Evolutionary conservation across 1,140 invertebrate species (phyloP).

Genomic region (Tyrophagus putrescentiae): DNA sequence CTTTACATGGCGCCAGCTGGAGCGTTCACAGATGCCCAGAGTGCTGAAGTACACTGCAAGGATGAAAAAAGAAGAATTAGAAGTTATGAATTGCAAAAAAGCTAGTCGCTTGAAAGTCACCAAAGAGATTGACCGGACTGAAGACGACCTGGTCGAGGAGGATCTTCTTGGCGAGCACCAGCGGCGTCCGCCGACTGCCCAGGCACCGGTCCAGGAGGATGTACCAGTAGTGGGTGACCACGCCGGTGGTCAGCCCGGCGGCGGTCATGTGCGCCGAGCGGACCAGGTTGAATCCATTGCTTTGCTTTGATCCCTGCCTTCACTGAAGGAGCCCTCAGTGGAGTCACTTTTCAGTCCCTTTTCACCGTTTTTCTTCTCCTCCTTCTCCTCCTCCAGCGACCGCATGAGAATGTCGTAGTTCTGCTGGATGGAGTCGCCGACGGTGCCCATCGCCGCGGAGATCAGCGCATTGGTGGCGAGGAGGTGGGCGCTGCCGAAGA

Average conservation of each 20-base stretch:
- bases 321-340: neutral
- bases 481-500: slow-evolving; percentile 38
- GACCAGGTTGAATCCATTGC: slow-evolving; percentile 26
- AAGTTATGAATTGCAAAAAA: neutral
- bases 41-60: slow-evolving; percentile 19
- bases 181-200: slow-evolving; percentile 45
- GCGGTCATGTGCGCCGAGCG: slow-evolving; percentile 61
- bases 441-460: slow-evolving; percentile 53
- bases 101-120: neutral
- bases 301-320: neutral
- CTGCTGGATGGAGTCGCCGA: slow-evolving; percentile 69
- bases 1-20: slow-evolving; percentile 22
- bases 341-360: no score
- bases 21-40: slow-evolving; percentile 22
- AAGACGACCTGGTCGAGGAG: slow-evolving; percentile 71
- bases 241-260: slow-evolving; percentile 58
- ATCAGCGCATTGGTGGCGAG: slow-evolving; percentile 70
- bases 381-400: neutral
- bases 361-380: no score
- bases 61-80: neutral
- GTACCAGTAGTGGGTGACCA: slow-evolving; percentile 42
- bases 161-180: slow-evolving; percentile 64
- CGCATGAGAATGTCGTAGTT: slow-evolving; percentile 52
- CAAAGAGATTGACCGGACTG: slow-evolving; percentile 47
- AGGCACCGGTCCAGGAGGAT: slow-evolving; percentile 49